Conservation (phyloP, 2,113 vertebrate species). For the Corythoichthys haematopterus region DNA sequence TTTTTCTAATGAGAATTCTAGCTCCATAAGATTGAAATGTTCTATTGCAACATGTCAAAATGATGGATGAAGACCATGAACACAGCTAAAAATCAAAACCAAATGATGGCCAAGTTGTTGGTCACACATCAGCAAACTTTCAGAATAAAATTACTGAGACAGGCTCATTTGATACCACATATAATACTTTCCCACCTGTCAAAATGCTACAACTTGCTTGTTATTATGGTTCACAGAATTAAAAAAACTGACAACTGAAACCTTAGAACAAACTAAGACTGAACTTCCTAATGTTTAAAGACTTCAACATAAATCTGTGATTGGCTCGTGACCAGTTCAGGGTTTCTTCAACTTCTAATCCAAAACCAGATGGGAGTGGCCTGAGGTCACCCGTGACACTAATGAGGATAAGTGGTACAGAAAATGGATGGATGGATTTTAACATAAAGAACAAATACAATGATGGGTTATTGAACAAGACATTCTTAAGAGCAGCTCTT, state of each 20-base stretch:
- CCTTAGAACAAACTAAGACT: slow-evolving; percentile 2
- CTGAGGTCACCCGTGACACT: background rate
- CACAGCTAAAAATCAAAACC: slow-evolving; percentile 5
- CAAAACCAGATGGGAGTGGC: background rate
- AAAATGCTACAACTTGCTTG: background rate
- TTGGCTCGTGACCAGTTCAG: background rate
- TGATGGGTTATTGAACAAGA: slow-evolving; percentile 9
- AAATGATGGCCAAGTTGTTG: slow-evolving; percentile 8
- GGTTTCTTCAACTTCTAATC: background rate
- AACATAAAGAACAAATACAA: slow-evolving; percentile 2
- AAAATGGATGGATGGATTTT: slow-evolving; percentile 1
- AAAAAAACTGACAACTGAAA: slow-evolving; percentile 4
- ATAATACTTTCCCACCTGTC: too few relatives aligned
- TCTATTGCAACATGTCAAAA: slow-evolving; percentile 10
- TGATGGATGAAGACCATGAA: slow-evolving; percentile 21
- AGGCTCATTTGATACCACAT: background rate
- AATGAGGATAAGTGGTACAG: background rate
- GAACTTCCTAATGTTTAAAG: slow-evolving; percentile 11
- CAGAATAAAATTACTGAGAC: background rate
- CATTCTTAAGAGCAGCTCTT: slow-evolving; percentile 5
- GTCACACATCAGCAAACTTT: slow-evolving; percentile 8
- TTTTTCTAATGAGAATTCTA: background rate
- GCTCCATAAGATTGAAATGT: background rate
- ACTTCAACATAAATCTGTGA: slow-evolving; percentile 2
- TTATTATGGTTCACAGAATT: background rate